Conservation (phyloP, 2,113 vertebrate genomes). For the Nesoenas mayeri region DNA sequence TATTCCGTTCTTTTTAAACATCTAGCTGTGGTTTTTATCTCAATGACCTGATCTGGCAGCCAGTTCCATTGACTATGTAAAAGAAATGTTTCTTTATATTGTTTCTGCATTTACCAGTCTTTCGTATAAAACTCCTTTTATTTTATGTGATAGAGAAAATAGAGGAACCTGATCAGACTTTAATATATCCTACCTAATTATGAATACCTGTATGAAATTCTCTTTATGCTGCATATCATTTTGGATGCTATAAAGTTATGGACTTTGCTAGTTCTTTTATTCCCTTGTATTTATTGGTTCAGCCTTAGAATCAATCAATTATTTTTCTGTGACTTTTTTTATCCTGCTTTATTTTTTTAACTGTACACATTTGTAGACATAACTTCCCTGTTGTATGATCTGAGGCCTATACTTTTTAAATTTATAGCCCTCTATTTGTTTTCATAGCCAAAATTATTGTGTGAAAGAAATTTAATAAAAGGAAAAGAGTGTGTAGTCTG, state of each 20-base stretch:
- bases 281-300: background rate
- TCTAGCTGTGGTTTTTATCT: constrained; percentile 3
- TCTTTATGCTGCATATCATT: background rate
- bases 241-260: background rate
- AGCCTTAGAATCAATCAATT: background rate
- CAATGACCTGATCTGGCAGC: background rate
- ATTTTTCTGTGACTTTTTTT: background rate
- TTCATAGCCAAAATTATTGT: background rate
- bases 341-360: background rate
- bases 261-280: background rate
- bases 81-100: background rate
- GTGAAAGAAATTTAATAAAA: background rate
- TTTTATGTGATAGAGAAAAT: background rate
- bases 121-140: background rate
- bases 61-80: background rate
- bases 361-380: background rate
- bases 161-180: background rate
- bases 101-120: background rate
- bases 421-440: background rate
- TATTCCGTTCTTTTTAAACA: constrained; percentile 1
- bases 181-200: background rate
- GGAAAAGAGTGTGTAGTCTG: background rate
- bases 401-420: background rate
- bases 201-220: background rate
- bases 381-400: background rate